phyloP scores from a whole-genome alignment of 2,113 vertebrate genomes.

The Cryptotis parvus region DNA sequence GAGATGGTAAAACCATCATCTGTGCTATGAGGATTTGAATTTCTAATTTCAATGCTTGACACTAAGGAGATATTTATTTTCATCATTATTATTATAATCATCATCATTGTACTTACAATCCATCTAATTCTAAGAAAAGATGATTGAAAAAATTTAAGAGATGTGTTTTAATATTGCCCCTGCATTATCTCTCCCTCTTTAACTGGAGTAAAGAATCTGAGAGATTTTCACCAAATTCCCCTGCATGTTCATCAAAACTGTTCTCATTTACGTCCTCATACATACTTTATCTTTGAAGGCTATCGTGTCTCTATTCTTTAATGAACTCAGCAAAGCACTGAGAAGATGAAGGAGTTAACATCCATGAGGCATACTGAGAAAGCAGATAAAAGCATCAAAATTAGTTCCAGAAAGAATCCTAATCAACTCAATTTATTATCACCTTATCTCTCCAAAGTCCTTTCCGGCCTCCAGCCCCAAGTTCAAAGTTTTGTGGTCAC shows the following conservation, averaged over 20 bases:
- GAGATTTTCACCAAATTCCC: neutral
- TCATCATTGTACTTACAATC: neutral
- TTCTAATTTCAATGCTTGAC: neutral
- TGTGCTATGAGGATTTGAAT: neutral
- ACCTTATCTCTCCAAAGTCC: slow-evolving; percentile 19
- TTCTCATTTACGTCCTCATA: slow-evolving; percentile 2
- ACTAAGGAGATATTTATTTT: neutral
- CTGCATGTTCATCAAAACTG: neutral
- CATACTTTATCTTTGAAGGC: slow-evolving; percentile 41
- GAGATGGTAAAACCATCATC: neutral
- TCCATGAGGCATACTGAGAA: neutral
- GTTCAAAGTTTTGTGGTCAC: slow-evolving; percentile 51
- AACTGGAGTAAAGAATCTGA: neutral
- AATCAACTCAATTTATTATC: slow-evolving; percentile 40
- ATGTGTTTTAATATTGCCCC: neutral
- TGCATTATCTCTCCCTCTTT: neutral
- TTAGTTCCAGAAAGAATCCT: slow-evolving; percentile 46
- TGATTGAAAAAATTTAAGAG: neutral
- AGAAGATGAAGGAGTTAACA: slow-evolving; percentile 43
- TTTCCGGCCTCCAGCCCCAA: neutral
- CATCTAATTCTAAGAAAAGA: neutral
- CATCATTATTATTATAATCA: neutral
- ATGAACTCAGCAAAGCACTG: neutral
- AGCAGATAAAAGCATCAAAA: slow-evolving; percentile 9
- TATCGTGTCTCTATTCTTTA: neutral